Evolutionary conservation across 1,140 invertebrate genomes (phyloP).

Genomic region (Heterodera carotae): DNA sequence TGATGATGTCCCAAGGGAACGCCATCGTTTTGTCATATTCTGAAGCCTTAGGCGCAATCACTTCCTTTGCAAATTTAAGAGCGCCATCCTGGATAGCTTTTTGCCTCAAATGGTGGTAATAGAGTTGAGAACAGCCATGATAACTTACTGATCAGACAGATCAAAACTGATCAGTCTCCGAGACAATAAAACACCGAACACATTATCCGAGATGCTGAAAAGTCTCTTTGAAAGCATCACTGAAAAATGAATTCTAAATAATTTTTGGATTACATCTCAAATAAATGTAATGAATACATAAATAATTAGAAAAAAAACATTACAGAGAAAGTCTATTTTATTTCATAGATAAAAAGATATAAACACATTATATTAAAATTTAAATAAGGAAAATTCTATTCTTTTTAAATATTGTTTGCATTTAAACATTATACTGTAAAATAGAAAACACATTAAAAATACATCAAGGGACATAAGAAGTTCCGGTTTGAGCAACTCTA

Average conservation of each 20-base stretch:
- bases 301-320: too few species aligned
- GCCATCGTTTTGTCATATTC: conserved; percentile 86
- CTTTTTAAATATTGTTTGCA: too few species aligned
- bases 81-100: conserved; percentile 70
- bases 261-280: too few species aligned
- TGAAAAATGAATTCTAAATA: background rate
- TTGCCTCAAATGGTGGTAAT: conserved; percentile 24
- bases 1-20: conserved; percentile 90
- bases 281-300: too few species aligned
- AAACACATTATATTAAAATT: background rate
- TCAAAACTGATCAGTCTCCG: conserved; percentile 42
- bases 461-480: conserved; percentile 16
- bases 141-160: conserved; percentile 46
- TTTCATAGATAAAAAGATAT: too few species aligned
- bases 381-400: too few species aligned
- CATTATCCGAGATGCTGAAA: too few species aligned
- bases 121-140: background rate
- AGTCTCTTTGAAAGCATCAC: conserved; percentile 7
- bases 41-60: conserved; percentile 85
- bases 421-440: too few species aligned
- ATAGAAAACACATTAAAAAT: background rate
- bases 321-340: too few species aligned
- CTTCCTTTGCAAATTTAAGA: conserved; percentile 86
- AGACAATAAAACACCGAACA: background rate
- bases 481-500: conserved; percentile 46